Evolutionary conservation across 2,797 vertebrate genomes (phyloP).

Genomic region (Ficedula albicollis): DNA sequence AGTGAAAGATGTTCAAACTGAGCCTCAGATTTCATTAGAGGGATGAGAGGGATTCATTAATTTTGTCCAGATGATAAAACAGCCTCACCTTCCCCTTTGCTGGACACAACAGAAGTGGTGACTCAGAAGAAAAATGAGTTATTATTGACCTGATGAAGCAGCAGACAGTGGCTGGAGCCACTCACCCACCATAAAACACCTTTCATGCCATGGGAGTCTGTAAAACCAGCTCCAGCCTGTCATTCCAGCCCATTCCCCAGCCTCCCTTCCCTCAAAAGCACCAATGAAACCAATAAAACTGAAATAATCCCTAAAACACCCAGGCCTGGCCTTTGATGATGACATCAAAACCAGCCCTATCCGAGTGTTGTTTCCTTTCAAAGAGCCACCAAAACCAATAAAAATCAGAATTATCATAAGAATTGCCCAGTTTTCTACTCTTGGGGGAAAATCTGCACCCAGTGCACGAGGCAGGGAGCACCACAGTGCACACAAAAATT

Average conservation of each 20-base stretch:
- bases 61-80: constrained; percentile 44
- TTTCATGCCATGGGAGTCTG: constrained; percentile 28
- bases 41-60: not conserved
- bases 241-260: constrained; percentile 18
- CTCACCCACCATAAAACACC: constrained; percentile 72
- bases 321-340: not conserved
- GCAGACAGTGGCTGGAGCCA: constrained; percentile 63
- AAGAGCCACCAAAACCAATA: constrained; percentile 62
- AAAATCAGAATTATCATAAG: constrained; percentile 32
- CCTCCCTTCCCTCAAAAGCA: not conserved
- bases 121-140: constrained; percentile 64
- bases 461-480: not conserved
- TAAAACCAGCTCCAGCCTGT: constrained; percentile 65
- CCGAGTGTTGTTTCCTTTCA: constrained; percentile 31
- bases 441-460: not conserved
- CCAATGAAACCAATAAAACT: constrained; percentile 48
- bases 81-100: constrained; percentile 69
- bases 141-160: constrained; percentile 58
- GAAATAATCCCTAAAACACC: constrained; percentile 28
- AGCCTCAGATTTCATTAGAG: not conserved
- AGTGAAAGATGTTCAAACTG: not conserved
- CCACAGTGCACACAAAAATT: not conserved
- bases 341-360: not conserved
- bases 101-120: constrained; percentile 50
- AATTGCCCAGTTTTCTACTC: not conserved